A percentile compares a stretch with the other conserved stretches of the same genome.
These are phyloP conservation scores for Pipistrellus pygmaeus DNA, from an alignment of 2,797 vertebrate species.

Conservation along the genomic window DNA sequence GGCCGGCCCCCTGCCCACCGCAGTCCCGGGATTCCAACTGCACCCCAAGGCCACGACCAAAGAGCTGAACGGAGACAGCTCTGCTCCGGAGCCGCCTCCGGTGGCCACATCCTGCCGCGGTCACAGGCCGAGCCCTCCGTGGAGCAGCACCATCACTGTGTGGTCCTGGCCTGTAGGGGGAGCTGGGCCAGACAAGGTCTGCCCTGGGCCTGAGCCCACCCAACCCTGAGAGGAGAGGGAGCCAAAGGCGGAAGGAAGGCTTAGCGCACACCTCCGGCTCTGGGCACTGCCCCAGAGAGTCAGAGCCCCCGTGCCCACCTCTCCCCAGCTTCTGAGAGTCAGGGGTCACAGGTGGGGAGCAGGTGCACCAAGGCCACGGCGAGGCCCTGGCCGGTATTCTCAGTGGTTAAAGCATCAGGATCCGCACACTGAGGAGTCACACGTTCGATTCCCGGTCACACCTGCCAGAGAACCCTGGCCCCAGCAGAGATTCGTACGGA, in stretches of 20 bases:
- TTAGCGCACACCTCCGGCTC: neutral
- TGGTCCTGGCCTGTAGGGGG: neutral
- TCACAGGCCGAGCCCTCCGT: neutral
- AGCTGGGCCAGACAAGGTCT: neutral
- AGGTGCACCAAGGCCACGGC: neutral
- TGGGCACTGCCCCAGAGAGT: accelerated
- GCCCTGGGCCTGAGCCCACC: neutral
- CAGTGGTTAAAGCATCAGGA: too few relatives aligned
- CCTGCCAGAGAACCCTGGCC: too few relatives aligned
- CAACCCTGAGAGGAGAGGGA: too few relatives aligned
- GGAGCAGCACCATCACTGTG: too few relatives aligned
- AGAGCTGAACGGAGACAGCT: neutral
- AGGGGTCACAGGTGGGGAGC: neutral
- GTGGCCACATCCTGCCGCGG: neutral
- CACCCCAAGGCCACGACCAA: neutral
- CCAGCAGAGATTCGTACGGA: too few relatives aligned
- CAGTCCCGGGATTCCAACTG: neutral
- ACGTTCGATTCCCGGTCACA: too few relatives aligned
- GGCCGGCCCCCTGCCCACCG: accelerated
- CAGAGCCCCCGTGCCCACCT: neutral
- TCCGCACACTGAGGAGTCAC: too few relatives aligned
- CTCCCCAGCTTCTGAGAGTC: neutral
- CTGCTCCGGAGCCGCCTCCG: neutral
- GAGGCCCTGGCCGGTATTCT: too few relatives aligned
- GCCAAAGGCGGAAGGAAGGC: neutral